Evolutionary conservation across 2,888 invertebrate species (phyloP).

Genomic region (Cepaea hortensis): DNA sequence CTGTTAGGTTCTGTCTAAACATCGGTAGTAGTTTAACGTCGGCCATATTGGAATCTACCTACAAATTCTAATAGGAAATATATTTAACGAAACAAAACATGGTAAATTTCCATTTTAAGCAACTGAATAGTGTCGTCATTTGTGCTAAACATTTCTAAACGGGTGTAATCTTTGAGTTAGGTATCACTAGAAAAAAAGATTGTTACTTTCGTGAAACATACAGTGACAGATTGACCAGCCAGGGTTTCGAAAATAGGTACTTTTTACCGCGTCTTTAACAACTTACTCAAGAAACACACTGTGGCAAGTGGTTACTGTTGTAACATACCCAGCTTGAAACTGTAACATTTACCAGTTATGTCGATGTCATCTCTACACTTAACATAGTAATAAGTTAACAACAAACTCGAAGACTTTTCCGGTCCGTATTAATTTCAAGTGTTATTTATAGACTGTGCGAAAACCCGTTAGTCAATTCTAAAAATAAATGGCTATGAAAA

Average conservation of each 20-base stretch:
- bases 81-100: not conserved
- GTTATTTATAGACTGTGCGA: not conserved
- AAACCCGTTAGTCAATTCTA: not conserved
- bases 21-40: not conserved
- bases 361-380: no score
- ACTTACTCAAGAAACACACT: no score
- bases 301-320: no score
- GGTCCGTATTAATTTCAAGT: not conserved
- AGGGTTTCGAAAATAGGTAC: no score
- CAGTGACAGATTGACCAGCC: no score
- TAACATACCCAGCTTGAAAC: no score
- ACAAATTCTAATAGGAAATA: not conserved
- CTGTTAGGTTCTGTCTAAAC: not conserved
- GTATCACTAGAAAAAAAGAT: not conserved
- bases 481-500: conserved; percentile 24
- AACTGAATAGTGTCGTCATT: no score
- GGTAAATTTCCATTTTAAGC: not conserved
- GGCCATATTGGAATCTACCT: not conserved
- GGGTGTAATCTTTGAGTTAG: not conserved
- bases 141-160: not conserved
- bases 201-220: not conserved
- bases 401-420: no score
- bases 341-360: no score
- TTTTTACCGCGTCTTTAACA: no score
- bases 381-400: no score